These are phyloP conservation scores for Cheilosia vulpina DNA, from an alignment of 2,888 invertebrate species.

Conservation along the genomic window DNA sequence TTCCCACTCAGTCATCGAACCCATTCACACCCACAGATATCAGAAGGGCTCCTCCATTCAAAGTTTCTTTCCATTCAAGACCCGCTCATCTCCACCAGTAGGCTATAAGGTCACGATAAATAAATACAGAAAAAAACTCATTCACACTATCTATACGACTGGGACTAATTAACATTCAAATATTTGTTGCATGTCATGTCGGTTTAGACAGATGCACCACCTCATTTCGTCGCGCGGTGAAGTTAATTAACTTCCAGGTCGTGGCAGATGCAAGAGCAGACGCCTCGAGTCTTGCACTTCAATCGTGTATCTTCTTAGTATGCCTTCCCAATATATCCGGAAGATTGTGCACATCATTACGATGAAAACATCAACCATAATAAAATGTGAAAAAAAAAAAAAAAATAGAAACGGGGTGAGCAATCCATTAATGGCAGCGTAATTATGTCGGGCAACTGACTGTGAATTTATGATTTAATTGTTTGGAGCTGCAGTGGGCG, in stretches of 20 bases:
- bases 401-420: slow-evolving; percentile 49
- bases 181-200: slow-evolving; percentile 48
- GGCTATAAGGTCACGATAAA: slow-evolving; percentile 63
- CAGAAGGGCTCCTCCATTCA: slow-evolving; percentile 4
- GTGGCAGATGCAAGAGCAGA: slow-evolving; percentile 10
- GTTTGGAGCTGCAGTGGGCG: slow-evolving; percentile 47
- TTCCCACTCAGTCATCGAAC: not conserved
- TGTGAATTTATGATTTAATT: slow-evolving; percentile 73
- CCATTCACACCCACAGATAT: slow-evolving; percentile 20
- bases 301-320: slow-evolving; percentile 29
- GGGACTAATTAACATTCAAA: slow-evolving; percentile 67
- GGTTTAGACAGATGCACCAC: slow-evolving; percentile 23
- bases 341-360: slow-evolving; percentile 41
- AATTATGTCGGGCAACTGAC: slow-evolving; percentile 73
- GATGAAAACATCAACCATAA: slow-evolving; percentile 3
- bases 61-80: slow-evolving; percentile 23
- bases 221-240: slow-evolving; percentile 34
- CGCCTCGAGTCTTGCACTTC: slow-evolving; percentile 49
- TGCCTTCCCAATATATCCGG: slow-evolving; percentile 44
- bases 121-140: slow-evolving; percentile 10
- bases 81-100: slow-evolving; percentile 37
- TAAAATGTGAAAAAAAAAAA: too few relatives aligned
- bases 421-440: slow-evolving; percentile 65
- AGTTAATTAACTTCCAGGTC: slow-evolving; percentile 61
- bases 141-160: slow-evolving; percentile 37